Conservation (phyloP, 2,797 vertebrate genomes). For the Manis crassicaudata region DNA sequence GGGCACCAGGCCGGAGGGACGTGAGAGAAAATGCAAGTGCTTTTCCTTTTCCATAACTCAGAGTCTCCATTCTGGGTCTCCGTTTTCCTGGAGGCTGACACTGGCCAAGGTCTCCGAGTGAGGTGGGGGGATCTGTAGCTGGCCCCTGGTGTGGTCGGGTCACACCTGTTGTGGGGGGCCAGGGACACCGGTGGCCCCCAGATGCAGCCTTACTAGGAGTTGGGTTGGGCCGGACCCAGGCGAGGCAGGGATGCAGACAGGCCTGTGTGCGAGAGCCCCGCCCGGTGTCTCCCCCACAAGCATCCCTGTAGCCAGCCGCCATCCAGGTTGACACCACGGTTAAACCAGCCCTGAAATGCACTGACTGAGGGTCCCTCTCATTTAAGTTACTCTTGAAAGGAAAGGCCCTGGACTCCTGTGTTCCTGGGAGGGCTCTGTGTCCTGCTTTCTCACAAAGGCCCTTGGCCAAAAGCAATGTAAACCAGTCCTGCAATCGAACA, state of each 20-base stretch:
- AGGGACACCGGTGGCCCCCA: no score
- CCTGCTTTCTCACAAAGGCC: background rate
- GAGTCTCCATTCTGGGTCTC: background rate
- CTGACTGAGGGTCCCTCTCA: accelerated
- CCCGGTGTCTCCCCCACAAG: accelerated
- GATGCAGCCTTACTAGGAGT: background rate
- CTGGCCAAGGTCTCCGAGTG: background rate
- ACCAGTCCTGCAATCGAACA: accelerated
- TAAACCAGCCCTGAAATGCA: no score
- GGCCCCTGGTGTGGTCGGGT: accelerated
- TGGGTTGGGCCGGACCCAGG: accelerated
- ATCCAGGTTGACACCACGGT: accelerated
- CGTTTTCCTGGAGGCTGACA: background rate
- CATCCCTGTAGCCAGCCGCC: background rate
- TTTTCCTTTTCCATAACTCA: background rate
- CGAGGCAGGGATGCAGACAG: no score
- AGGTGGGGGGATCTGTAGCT: no score
- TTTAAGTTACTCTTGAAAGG: background rate
- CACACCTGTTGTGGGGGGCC: background rate
- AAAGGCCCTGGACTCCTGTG: background rate
- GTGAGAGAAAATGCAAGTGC: background rate
- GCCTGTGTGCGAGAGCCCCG: background rate
- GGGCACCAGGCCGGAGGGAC: background rate
- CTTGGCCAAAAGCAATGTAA: background rate
- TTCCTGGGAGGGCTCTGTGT: background rate